A percentile compares a stretch with the other conserved stretches of the same genome.
These are phyloP conservation scores for Boloria selene DNA, from an alignment of 2,888 invertebrate genomes.

Conservation along the genomic window DNA sequence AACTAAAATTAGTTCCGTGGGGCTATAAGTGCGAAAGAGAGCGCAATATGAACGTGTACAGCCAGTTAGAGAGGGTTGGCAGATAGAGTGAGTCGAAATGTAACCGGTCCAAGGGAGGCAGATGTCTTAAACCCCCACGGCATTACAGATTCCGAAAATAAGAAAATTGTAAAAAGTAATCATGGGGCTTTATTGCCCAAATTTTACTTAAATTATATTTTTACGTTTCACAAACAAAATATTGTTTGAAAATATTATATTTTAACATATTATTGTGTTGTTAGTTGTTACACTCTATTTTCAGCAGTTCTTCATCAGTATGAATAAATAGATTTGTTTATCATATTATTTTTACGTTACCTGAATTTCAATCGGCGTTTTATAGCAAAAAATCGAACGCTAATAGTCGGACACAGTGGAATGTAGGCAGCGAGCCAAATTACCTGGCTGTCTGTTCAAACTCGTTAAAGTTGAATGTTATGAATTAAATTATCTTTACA, in stretches of 20 bases:
- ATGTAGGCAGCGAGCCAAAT: conserved; percentile 72
- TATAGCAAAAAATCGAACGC: conserved; percentile 40
- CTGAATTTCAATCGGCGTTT: conserved; percentile 51
- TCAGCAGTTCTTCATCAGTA: no score
- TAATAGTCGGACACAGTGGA: conserved; percentile 61
- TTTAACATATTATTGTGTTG: neutral
- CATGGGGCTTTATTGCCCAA: neutral
- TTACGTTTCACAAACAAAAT: neutral
- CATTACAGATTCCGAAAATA: conserved; percentile 71
- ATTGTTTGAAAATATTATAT: neutral
- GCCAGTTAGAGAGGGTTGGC: conserved; percentile 55
- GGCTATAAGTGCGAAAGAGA: conserved; percentile 60
- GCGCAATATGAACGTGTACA: conserved; percentile 29
- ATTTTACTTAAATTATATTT: conserved; percentile 7
- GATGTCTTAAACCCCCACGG: conserved; percentile 74
- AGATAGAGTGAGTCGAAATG: conserved; percentile 62
- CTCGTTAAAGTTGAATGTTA: conserved; percentile 57
- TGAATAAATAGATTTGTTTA: conserved; percentile 25
- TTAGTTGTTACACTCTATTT: neutral
- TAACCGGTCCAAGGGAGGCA: conserved; percentile 79
- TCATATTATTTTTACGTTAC: conserved; percentile 57
- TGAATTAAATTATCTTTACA: conserved; percentile 55
- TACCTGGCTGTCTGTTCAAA: conserved; percentile 56
- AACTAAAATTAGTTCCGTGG: conserved; percentile 74
- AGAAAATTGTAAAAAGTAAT: conserved; percentile 62